A percentile compares a stretch with the other conserved stretches of the same genome.
Conservation (phyloP, 2,797 vertebrate genomes). For the Amblyraja radiata region DNA sequence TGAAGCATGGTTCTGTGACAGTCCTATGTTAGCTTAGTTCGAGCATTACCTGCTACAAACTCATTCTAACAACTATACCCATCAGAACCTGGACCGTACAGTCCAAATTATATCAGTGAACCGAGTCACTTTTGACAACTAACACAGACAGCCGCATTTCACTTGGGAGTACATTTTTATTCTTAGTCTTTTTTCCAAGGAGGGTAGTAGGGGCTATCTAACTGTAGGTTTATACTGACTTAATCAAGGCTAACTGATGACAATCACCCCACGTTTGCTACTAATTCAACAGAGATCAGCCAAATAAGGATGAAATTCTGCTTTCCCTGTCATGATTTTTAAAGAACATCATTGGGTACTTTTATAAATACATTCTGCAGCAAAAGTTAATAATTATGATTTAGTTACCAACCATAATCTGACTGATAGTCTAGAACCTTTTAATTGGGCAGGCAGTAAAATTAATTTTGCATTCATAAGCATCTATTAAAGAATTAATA, state of each 20-base stretch:
- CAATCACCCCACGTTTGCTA: background rate
- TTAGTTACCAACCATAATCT: background rate
- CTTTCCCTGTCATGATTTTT: background rate
- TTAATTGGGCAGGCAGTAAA: background rate
- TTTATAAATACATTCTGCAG: background rate
- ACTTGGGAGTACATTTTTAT: background rate
- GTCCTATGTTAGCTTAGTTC: background rate
- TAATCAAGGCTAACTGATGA: background rate
- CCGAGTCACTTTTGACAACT: background rate
- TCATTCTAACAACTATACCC: background rate
- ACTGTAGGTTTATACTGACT: background rate
- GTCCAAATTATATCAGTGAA: background rate
- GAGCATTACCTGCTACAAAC: background rate
- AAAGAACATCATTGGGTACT: background rate
- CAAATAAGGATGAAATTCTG: background rate
- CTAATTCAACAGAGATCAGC: background rate
- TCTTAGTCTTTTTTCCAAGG: background rate
- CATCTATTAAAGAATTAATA: background rate
- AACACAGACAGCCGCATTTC: background rate
- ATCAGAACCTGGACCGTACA: background rate
- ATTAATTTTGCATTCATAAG: constrained; percentile 2
- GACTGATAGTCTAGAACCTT: background rate
- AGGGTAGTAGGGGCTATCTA: background rate
- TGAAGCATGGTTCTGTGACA: background rate
- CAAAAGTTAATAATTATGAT: background rate